phyloP scores from a whole-genome alignment of 2,888 invertebrate species.

The Callinectes sapidus region DNA sequence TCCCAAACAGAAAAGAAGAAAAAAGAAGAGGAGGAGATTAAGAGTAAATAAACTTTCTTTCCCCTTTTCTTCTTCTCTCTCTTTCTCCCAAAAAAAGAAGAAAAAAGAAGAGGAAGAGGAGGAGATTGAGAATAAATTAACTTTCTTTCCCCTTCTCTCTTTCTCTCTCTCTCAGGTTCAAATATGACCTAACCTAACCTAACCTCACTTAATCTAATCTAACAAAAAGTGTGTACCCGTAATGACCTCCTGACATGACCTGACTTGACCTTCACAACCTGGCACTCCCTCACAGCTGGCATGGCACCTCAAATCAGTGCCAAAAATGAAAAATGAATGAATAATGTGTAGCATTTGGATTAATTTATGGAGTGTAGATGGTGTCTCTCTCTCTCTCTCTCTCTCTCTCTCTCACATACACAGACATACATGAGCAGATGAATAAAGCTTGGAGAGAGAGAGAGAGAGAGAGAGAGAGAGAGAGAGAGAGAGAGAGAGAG shows the following conservation, averaged over 20 bases:
- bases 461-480: conserved; percentile 37
- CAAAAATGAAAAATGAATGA: neutral
- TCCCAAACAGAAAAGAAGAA: neutral
- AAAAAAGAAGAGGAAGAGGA: neutral
- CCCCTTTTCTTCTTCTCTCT: neutral
- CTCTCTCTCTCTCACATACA: neutral
- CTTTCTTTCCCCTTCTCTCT: neutral
- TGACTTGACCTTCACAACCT: neutral
- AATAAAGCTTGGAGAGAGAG: neutral
- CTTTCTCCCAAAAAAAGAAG: neutral
- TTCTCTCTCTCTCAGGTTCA: neutral
- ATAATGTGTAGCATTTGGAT: neutral
- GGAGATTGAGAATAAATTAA: neutral
- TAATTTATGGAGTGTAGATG: neutral
- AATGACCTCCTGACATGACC: neutral
- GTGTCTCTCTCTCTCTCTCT: neutral
- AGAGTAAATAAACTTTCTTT: neutral
- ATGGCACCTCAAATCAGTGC: neutral
- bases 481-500: conserved; percentile 37
- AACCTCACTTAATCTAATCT: neutral
- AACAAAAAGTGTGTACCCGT: neutral
- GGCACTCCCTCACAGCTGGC: neutral
- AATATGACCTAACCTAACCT: neutral
- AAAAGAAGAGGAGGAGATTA: neutral
- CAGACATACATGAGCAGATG: neutral